Evolutionary conservation across 2,797 vertebrate genomes (phyloP), one percentile per base, ranked within the genome.

Genomic region (Clarias laeviceps): DNA sequence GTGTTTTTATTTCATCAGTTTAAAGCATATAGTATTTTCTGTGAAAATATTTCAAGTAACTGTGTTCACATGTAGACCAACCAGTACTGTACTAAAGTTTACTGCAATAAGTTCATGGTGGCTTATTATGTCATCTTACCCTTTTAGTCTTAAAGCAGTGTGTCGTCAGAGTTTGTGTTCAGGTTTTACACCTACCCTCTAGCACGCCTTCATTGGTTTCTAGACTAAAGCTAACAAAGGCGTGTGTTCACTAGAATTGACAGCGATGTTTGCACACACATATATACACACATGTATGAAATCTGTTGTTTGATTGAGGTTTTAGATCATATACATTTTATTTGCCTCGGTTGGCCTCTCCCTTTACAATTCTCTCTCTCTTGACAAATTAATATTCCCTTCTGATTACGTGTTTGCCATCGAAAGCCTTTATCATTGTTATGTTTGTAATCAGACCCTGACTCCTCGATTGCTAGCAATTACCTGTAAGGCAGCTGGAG

Each of bases 371-470:
- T 70, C 29, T 56, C 5, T 84, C 57, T 79, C 83, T 92, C 90
- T 14, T 54, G 94, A 96, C 91, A 95, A 93, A 93, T 95, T 94
- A 83, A 95, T 96, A 95, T 96, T 94, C 93, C 95, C 94, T 95
- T 93, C 90, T 89, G 90, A 92, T 94, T 91, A 94, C 91, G 87
- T 95, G 94, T 97, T 97, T 95, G 94, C 93, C 86, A 91, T 91
- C 85, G 93, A 95, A 91, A 87, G 87, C 85, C 91, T 96, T 96
- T 95, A 96, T 96, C 92, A 89, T 92, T 78, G 87, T 89, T 88
- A 76, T 84, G 70, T 91, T 94, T 92, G 95, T 96, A 95, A 95
- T 94, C 92, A 90, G 85, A 90, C 89, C 92, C 96, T 96, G 96
- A 96, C 93, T 86, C 68, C 87, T 91, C 91, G 93, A 95, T 94